Evolutionary conservation across 2,113 vertebrate genomes (phyloP).

Genomic region (Odocoileus virginianus): DNA sequence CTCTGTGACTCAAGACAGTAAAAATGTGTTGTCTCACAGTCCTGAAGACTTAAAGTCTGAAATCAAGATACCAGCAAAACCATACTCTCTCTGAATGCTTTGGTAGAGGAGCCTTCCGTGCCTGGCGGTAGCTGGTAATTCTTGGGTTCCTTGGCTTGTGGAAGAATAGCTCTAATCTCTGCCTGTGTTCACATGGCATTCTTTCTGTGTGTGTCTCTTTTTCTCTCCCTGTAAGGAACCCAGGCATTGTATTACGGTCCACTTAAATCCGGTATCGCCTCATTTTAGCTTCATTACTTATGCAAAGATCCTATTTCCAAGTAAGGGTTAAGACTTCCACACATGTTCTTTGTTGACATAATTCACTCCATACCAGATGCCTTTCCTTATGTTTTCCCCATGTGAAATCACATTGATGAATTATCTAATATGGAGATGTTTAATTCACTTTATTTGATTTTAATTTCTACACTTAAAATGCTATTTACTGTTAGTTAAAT

Average conservation of each 20-base stretch:
- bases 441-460: conserved; percentile 2
- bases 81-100: not conserved
- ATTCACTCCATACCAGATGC: not conserved
- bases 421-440: not conserved
- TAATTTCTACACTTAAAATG: not conserved
- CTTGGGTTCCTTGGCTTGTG: not conserved
- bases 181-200: not conserved
- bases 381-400: not conserved
- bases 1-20: not conserved
- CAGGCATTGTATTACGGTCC: not conserved
- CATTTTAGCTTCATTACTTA: not conserved
- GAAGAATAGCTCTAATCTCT: not conserved
- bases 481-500: not conserved
- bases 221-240: not conserved
- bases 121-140: not conserved
- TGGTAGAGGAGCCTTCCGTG: not conserved
- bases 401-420: not conserved
- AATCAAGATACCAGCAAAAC: not conserved
- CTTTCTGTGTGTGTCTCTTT: not conserved
- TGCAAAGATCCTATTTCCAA: not conserved
- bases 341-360: not conserved
- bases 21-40: not conserved
- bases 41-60: not conserved
- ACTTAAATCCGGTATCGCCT: not conserved
- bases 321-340: not conserved